phyloP scores from a whole-genome alignment of 2,888 invertebrate species.

The Atrina japonica region DNA sequence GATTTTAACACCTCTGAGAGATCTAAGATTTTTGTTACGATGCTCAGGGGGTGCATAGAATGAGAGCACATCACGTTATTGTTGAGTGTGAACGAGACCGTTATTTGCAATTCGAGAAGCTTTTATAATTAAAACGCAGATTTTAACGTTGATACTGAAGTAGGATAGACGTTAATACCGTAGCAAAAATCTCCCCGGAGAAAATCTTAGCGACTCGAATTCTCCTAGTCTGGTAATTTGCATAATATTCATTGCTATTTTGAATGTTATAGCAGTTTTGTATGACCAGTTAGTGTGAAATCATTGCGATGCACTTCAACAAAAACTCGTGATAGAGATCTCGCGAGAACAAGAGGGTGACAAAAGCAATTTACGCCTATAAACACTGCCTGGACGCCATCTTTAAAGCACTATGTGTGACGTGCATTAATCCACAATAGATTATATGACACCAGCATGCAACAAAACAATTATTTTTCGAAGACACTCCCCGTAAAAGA shows the following conservation, averaged over 20 bases:
- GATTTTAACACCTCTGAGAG: too few species aligned
- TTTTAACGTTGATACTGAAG: constrained; percentile 16
- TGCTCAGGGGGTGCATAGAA: neutral
- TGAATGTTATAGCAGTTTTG: constrained; percentile 41
- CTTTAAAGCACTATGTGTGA: constrained; percentile 22
- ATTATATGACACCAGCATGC: constrained; percentile 10
- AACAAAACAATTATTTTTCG: constrained; percentile 8
- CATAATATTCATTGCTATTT: constrained; percentile 34
- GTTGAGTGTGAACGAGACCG: constrained; percentile 19
- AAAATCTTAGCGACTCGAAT: constrained; percentile 29
- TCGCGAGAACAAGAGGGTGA: constrained; percentile 33
- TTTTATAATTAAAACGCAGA: constrained; percentile 25
- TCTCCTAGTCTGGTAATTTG: constrained; percentile 28
- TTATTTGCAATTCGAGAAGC: constrained; percentile 2
- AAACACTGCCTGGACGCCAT: constrained; percentile 20
- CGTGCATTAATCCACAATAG: constrained; percentile 15
- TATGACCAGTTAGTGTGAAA: constrained; percentile 37
- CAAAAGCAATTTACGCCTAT: constrained; percentile 44
- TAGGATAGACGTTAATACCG: constrained; percentile 23
- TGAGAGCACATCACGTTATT: constrained; percentile 8
- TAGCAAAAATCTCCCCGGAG: constrained; percentile 13
- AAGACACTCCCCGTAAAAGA: constrained; percentile 12
- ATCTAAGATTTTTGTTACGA: too few species aligned
- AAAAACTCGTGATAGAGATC: constrained; percentile 33
- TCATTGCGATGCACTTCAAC: constrained; percentile 29